phyloP scores from a whole-genome alignment of 1,140 invertebrate species.

The Micrasema minimum region DNA sequence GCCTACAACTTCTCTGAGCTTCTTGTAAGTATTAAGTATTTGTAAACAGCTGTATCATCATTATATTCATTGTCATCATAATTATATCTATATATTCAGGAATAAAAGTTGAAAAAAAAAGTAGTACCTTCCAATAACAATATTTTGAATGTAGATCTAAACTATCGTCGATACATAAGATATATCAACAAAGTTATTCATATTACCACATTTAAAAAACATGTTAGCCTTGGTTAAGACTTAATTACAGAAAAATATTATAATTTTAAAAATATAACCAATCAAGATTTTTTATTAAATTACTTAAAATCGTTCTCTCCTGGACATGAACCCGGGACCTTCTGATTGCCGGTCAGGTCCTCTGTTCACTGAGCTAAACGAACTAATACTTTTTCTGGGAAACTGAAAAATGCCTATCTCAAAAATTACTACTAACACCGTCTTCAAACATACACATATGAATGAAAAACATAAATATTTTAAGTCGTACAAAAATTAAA shows the following conservation, averaged over 20 bases:
- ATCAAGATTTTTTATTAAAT: neutral
- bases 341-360: no score
- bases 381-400: neutral
- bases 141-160: no score
- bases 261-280: neutral
- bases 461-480: no score
- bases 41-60: neutral
- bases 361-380: neutral
- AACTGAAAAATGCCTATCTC: neutral
- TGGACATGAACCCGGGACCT: neutral
- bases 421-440: neutral
- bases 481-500: no score
- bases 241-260: neutral
- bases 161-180: neutral
- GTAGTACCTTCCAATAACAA: no score
- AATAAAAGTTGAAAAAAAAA: no score
- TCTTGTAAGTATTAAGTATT: constrained; percentile 60
- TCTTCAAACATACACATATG: no score
- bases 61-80: neutral
- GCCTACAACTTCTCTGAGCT: constrained; percentile 58
- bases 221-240: neutral
- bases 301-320: neutral
- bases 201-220: neutral
- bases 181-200: neutral
- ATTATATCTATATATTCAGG: neutral